These are phyloP conservation scores for Euproctis similis DNA, from an alignment of 2,888 invertebrate species.

Conservation along the genomic window DNA sequence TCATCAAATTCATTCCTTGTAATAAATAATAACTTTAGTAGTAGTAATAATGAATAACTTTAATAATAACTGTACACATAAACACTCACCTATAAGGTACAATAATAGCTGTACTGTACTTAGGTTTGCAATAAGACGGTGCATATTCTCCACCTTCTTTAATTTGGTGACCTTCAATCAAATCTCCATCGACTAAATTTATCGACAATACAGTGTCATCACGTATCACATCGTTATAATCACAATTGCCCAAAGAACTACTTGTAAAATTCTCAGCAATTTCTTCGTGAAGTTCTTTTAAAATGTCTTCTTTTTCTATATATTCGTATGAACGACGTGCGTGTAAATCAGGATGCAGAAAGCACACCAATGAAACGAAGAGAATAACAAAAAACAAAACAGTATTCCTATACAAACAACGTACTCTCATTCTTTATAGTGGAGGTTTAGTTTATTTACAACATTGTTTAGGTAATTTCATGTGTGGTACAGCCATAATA, in stretches of 20 bases:
- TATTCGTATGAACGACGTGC: slow-evolving; percentile 54
- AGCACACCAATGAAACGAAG: slow-evolving; percentile 38
- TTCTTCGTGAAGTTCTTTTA: slow-evolving; percentile 50
- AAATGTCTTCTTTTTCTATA: slow-evolving; percentile 57
- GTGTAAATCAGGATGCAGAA: slow-evolving; percentile 47
- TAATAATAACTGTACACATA: no score
- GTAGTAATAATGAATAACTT: no score
- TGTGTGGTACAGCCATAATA: no score
- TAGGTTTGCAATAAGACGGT: slow-evolving; percentile 59
- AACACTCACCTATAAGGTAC: slow-evolving; percentile 80
- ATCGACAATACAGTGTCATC: slow-evolving; percentile 50
- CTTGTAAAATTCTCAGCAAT: slow-evolving; percentile 63
- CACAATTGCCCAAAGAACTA: slow-evolving; percentile 45
- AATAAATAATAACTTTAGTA: no score
- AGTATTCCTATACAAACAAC: slow-evolving; percentile 45
- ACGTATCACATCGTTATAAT: slow-evolving; percentile 48
- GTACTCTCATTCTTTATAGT: slow-evolving; percentile 44
- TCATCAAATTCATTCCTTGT: no score
- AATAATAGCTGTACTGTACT: slow-evolving; percentile 85
- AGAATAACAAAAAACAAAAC: slow-evolving; percentile 36
- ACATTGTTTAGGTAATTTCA: no score
- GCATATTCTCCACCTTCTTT: slow-evolving; percentile 60
- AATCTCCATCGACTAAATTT: slow-evolving; percentile 46
- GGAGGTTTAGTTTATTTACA: no score
- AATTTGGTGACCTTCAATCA: slow-evolving; percentile 50